These are phyloP conservation scores for Dasyprocta punctata DNA, from an alignment of 2,113 vertebrate genomes.

Conservation along the genomic window DNA sequence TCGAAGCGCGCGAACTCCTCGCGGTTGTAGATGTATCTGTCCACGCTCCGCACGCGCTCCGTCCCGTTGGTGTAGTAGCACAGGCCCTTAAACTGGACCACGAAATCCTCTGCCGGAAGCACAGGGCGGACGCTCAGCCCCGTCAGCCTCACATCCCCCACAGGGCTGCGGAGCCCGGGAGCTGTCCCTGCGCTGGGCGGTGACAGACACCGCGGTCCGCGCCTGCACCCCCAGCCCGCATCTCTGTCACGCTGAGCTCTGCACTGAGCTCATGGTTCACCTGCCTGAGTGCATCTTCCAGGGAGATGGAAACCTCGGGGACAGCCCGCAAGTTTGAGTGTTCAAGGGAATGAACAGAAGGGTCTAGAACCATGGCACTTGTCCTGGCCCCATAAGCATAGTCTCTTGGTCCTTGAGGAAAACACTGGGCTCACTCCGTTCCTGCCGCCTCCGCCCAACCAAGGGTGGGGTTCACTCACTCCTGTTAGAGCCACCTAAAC, in stretches of 20 bases:
- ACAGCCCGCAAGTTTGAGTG: too few species aligned
- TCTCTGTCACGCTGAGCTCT: too few species aligned
- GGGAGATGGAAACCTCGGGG: background rate
- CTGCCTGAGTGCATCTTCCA: background rate
- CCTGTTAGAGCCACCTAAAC: background rate
- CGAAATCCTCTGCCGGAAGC: background rate
- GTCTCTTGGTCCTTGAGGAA: too few species aligned
- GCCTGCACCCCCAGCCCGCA: too few species aligned
- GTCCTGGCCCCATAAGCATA: background rate
- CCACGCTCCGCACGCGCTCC: fast-evolving
- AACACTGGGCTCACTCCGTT: too few species aligned
- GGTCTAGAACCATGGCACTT: too few species aligned
- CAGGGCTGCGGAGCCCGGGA: too few species aligned
- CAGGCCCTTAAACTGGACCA: background rate
- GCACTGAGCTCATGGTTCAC: background rate
- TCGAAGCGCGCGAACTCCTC: fast-evolving
- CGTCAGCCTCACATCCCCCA: too few species aligned
- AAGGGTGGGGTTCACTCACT: background rate
- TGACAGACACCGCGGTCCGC: too few species aligned
- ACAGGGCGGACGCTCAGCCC: too few species aligned
- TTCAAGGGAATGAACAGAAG: background rate
- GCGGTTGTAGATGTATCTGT: fast-evolving
- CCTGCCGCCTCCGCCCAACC: background rate
- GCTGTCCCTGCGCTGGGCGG: too few species aligned
- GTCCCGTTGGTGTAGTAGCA: slow-evolving; percentile 5